Base-by-base conservation (phyloP, 2,888 invertebrate genomes). In the Phaedon cochleariae region DNA sequence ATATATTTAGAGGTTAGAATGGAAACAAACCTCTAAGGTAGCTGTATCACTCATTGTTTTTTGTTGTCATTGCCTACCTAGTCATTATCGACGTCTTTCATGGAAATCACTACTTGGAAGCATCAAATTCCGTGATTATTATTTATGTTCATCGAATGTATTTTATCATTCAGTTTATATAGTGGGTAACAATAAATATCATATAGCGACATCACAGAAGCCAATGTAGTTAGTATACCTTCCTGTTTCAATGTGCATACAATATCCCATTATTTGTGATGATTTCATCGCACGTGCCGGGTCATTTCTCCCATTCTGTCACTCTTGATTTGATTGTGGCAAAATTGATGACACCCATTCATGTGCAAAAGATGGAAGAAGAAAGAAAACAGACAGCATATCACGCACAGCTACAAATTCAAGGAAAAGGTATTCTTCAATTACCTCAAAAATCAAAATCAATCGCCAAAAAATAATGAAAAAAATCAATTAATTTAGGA, bases 401-500 rank as follows among this genome's bases (percentile, higher is more conserved):
- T 37, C 61, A 34, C 12, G n/a, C n/a, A 34, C 31, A 53, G 48
- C 65, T 61, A 65, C 61, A 58, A 65, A 59, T 41, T 55, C 37
- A 66, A 67, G 4, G 10, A 34, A 10, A 34, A 51, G 64, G 60
- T 49, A 67, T 22, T 67, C 57, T 59, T 60, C 61, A 65, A 63
- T 71, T 72, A 71, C 71, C 71, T 71, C 69, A 41, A 62, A 71
- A 70, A 69, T 71, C 67, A 68, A 72, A 73, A 71, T 72, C 71
- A 71, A 73, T 72, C 69, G 68, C 68, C 71, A 68, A 73, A 74
- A 74, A 71, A 73, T 69, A 71, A 70, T 65, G n/a, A n/a, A 71
- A 73, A 70, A 73, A 72, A 74, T 74, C 74, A 73, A 72, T 74
- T 72, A 72, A 73, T 68, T 65, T 66, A 71, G 67, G 63, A 71